A percentile compares a stretch with the other conserved stretches of the same genome.
Evolutionary conservation across 1,140 invertebrate genomes (phyloP).

Genomic region (Drosophila ercepeae): DNA sequence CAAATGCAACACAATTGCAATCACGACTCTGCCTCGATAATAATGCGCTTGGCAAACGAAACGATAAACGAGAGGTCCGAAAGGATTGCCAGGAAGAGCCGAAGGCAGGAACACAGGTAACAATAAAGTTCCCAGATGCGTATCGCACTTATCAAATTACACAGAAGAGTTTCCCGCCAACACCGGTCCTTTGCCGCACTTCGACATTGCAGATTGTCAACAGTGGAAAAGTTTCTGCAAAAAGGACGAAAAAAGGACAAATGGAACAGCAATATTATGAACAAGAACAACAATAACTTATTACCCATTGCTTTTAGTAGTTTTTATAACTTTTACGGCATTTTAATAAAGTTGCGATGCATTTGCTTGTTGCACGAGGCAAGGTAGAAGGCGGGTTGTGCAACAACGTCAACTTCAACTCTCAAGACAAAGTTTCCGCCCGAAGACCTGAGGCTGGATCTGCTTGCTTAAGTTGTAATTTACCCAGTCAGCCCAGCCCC

Average conservation of each 20-base stretch:
- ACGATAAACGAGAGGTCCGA: background rate
- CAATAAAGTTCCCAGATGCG: conserved; percentile 42
- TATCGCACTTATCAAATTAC: conserved; percentile 56
- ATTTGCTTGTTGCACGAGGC: conserved; percentile 62
- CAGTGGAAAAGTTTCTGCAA: conserved; percentile 37
- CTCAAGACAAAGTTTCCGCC: conserved; percentile 69
- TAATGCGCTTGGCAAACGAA: conserved; percentile 27
- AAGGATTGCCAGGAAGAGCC: background rate
- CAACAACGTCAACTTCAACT: conserved; percentile 37
- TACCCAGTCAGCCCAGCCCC: conserved; percentile 26
- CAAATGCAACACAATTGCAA: conserved; percentile 17
- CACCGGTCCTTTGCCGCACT: conserved; percentile 16
- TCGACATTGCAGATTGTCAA: conserved; percentile 45
- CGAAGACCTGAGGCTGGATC: conserved; percentile 33
- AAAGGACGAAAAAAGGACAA: conserved; percentile 5
- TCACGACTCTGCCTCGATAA: conserved; percentile 32
- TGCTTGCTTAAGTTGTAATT: conserved; percentile 57
- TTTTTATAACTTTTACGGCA: conserved; percentile 82
- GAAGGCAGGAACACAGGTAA: conserved; percentile 13
- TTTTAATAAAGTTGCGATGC: conserved; percentile 81
- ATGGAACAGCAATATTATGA: conserved; percentile 40
- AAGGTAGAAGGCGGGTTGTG: background rate
- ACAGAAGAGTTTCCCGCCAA: conserved; percentile 20
- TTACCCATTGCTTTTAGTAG: conserved; percentile 80
- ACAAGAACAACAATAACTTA: conserved; percentile 72